Evolutionary conservation across 1,140 invertebrate species (phyloP).

Genomic region (Drosophila parabipectinata): DNA sequence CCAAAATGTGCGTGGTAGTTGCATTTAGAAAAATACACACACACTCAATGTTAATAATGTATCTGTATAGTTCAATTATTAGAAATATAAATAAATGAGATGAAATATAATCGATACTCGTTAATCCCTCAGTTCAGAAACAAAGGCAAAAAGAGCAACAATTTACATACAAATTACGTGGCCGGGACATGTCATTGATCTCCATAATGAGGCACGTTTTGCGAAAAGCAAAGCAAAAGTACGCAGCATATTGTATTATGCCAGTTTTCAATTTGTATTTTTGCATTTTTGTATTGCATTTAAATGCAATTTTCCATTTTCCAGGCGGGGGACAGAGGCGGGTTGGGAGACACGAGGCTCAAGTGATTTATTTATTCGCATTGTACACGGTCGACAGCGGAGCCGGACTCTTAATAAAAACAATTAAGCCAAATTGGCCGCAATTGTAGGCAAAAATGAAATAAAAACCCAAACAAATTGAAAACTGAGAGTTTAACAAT

Average conservation of each 20-base stretch:
- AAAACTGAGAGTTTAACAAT: slow-evolving; percentile 16
- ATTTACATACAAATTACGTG: slow-evolving; percentile 64
- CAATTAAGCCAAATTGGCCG: slow-evolving; percentile 70
- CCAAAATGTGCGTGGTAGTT: neutral
- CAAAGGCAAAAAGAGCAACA: slow-evolving; percentile 44
- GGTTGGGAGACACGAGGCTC: slow-evolving; percentile 10
- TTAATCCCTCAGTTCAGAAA: neutral
- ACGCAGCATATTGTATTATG: slow-evolving; percentile 38
- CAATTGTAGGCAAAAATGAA: slow-evolving; percentile 58
- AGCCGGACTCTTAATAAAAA: slow-evolving; percentile 60
- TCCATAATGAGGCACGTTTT: slow-evolving; percentile 55
- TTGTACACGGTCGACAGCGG: slow-evolving; percentile 37
- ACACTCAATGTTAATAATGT: neutral
- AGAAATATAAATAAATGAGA: neutral
- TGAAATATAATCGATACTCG: neutral
- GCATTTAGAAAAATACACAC: neutral
- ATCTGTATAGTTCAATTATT: neutral
- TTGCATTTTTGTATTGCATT: slow-evolving; percentile 41
- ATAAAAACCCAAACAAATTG: slow-evolving; percentile 42
- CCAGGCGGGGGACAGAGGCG: slow-evolving; percentile 7
- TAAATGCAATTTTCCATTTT: slow-evolving; percentile 69
- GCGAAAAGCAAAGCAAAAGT: slow-evolving; percentile 32
- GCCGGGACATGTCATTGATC: slow-evolving; percentile 56
- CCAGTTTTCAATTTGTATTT: slow-evolving; percentile 43
- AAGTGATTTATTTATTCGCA: slow-evolving; percentile 76